Base-by-base conservation (phyloP, 1,140 invertebrate genomes). In the Lepidurus arcticus region DNA sequence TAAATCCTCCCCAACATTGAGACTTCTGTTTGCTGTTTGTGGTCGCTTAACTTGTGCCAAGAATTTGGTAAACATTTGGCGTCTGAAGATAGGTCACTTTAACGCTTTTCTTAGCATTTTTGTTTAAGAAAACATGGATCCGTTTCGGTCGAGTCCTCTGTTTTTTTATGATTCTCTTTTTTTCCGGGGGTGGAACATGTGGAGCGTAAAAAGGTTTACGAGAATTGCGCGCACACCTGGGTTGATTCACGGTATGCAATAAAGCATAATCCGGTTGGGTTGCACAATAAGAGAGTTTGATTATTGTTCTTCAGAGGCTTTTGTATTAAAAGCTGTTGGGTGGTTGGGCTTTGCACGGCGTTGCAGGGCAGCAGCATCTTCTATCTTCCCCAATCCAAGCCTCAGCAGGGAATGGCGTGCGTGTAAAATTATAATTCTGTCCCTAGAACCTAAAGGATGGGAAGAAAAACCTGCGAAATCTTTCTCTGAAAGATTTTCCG, bases 201-300 rank as follows among this genome's bases (percentile, higher is more conserved):
- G 34, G 34, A n/a, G 6, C 21, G 8, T 65, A 65, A 65, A 21
- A 21, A 65, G 21, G 21, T 13, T 21, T 65, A 65, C 16, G 16
- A 21, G 53, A 13, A 65, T 65, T 65, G 53, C 53, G 53, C 53
- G 53, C 53, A 65, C 53, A 65, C 53, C 53, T 65, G 53, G 53
- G 53, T 65, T 34, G 34, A 34, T 34, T 65, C 53, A 65, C 53
- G 21, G 53, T 65, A 16, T 65, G 53, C 53, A 65, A 65, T 65
- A 65, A 65, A 65, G 53, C 53, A 65, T 65, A 65, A 65, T 65
- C 53, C 53, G 53, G 53, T 65, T 65, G 53, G 53, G 53, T 65
- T 13, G 53, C 1, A 65, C 53, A 65, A 65, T 65, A 65, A 21
- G 21, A 13, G 6, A 65, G 16, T 21, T 65, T 65, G 53, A 65